Evolutionary conservation across 64 coral and sea anemone genomes (phyloP), one percentile per base, ranked within the genome.

Genomic region (Platygyra sinensis): DNA sequence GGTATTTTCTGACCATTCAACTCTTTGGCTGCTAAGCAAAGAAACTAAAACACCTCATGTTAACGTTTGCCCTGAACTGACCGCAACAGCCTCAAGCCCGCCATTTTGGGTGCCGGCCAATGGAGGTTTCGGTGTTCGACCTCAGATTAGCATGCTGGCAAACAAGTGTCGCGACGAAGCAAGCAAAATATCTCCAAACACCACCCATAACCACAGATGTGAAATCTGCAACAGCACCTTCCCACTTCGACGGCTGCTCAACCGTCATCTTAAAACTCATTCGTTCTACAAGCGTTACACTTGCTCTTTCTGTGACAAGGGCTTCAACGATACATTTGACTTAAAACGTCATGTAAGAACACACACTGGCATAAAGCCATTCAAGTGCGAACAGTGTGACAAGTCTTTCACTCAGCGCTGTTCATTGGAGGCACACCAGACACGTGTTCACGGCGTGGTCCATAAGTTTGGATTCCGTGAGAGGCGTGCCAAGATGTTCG

Each of bases 311-410:
- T 99, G 97, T 69, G 97, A 92, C 25, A 99, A 99, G 60, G 97
- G 97, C 3, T 99, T 99, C 64, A 99, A 99, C 55, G 97, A 99
- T 60, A 99, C 97, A 39, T 99, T 99, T 87, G 97, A 99, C 65
- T 80, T 99, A 32, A 99, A 99, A 82, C 94, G 97, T 55, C 97
- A 99, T 64, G 92, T 99, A 74, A 89, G 97, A 92, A 99, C 97
- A 62, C 97, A 99, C 77, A 99, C 97, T 18, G 97, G 97, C 1
- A 96, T 99, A 36, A 99, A 99, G 30, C 97, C 97, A 22, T 99
- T 99, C 31, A 99, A 99, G 79, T 99, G 97, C n/a, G 90, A 88
- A 39, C 54, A 76, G 50, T 99, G 97, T 77, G 97, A 99, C 32
- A 99, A 99, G 83, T 92, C 96, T 19, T 98, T 98, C 57, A 98